Evolutionary conservation across 2,888 invertebrate genomes (phyloP).

Genomic region (Scaptomyza tumidula): DNA sequence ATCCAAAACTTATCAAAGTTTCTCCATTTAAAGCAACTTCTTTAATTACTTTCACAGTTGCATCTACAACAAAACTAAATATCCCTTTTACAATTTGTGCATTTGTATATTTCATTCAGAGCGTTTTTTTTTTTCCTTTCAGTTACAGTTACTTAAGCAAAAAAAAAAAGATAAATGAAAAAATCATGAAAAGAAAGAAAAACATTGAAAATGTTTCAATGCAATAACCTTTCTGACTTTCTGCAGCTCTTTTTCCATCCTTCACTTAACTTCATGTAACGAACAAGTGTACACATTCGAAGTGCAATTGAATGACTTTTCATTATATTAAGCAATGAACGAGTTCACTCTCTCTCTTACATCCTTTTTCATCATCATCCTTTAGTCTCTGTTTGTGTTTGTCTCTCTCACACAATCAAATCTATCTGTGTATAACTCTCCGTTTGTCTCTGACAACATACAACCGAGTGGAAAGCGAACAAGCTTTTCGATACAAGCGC

Average conservation of each 20-base stretch:
- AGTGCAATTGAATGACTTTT: conserved; percentile 72
- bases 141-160: conserved; percentile 2
- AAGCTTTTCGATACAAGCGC: conserved; percentile 60
- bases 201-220: conserved; percentile 15
- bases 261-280: conserved; percentile 6
- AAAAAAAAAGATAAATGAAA: conserved; percentile 1
- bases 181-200: neutral
- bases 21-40: neutral
- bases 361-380: conserved; percentile 5
- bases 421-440: conserved; percentile 10
- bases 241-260: conserved; percentile 1
- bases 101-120: conserved; percentile 29
- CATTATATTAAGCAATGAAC: conserved; percentile 60
- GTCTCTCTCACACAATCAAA: conserved; percentile 2
- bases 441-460: conserved; percentile 27
- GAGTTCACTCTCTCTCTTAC: conserved; percentile 7
- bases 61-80: neutral
- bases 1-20: neutral
- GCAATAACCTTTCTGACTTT: conserved; percentile 31
- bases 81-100: conserved; percentile 30
- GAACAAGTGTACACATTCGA: conserved; percentile 48
- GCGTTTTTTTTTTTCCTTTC: conserved; percentile 19
- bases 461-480: conserved; percentile 36
- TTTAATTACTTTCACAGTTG: conserved; percentile 24
- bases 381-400: too few relatives aligned